A percentile compares a stretch with the other conserved stretches of the same genome.
Conservation (phyloP, 1,140 invertebrate species). For the Papilio dardanus region DNA sequence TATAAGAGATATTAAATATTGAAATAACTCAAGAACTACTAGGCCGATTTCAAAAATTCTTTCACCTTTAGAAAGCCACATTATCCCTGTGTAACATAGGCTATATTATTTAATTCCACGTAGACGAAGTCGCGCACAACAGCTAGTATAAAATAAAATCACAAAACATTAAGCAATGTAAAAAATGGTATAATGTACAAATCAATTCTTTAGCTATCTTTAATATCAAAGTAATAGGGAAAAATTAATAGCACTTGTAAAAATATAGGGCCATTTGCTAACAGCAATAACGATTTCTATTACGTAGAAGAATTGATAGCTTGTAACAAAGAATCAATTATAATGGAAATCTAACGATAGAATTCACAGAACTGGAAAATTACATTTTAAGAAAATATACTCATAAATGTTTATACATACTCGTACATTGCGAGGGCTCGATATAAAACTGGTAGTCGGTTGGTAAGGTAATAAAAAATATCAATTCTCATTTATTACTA, state of each 20-base stretch:
- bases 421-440: background rate
- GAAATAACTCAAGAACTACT: no score
- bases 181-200: background rate
- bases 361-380: conserved; percentile 25
- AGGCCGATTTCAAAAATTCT: no score
- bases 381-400: conserved; percentile 20
- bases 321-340: background rate
- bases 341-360: no score
- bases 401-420: conserved; percentile 16
- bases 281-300: conserved; percentile 16
- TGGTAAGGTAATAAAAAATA: conserved; percentile 1
- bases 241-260: background rate
- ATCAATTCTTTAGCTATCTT: background rate
- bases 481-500: background rate
- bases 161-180: background rate
- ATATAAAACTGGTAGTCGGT: conserved; percentile 13
- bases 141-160: background rate
- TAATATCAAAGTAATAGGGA: background rate
- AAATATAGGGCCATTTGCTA: background rate
- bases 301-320: background rate
- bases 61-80: no score
- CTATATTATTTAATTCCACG: no score
- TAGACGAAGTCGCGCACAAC: no score
- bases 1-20: no score
- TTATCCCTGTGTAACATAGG: no score